Evolutionary conservation across 2,113 vertebrate genomes (phyloP), one percentile per base, ranked within the genome.

Genomic region (Girardinichthys multiradiatus): DNA sequence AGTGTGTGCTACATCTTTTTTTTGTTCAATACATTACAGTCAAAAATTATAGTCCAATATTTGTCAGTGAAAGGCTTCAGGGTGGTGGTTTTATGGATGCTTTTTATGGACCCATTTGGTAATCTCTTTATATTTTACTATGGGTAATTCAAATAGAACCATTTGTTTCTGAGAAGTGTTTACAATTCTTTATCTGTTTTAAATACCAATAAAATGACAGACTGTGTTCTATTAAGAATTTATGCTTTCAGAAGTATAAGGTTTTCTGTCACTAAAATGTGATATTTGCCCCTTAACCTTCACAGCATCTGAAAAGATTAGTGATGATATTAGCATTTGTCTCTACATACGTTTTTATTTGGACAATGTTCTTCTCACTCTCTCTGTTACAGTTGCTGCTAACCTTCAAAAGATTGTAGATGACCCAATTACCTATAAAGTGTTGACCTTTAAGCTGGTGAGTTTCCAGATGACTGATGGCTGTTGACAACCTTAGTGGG

Each of bases 321-420:
- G 15, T 24, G 64, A 27, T 66, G 24, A 65, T 33, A 60, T 33
- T 48, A 33, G 4, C 35, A 33, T 28, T 73, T 39, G 4, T 24
- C 28, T 30, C 58, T 60, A 17, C 28, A 31, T 29, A 17, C 2
- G 28, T 59, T 28, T 59, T 59, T 68, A 68, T 67, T 30, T 68
- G n/a, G 58, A 70, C 67, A 57, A 45, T 33, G 2, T 82, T 35
- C 28, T 71, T 64, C 0, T 59, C 24, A 26, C 35, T 31, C 54
- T 77, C 48, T 72, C n/a, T 67, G 48, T 90, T 94, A 58, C 93
- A 99, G 98, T 99, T 94, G 97, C 98, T 96, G 96, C 97, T 95
- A 98, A 99, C 91, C 96, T 99, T 93, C 97, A 98, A 94, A 99
- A 98, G 95, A 99, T 99, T 93, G 96, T 99, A 91, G 97, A 99